Conservation (phyloP, 1,140 invertebrate genomes). For the Thrips palmi region DNA sequence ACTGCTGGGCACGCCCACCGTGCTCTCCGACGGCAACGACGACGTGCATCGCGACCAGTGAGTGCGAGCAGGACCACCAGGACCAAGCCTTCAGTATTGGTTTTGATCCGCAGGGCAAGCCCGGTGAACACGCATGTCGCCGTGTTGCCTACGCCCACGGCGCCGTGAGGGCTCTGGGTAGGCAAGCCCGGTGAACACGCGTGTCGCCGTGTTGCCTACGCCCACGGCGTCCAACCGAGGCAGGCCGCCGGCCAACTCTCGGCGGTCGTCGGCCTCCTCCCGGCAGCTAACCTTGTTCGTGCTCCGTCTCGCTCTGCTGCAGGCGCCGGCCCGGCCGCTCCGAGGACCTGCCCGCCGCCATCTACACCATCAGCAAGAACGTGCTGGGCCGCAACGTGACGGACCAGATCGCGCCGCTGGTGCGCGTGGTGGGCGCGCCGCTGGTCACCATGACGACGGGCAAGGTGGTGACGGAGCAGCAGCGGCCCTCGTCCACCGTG, state of each 20-base stretch:
- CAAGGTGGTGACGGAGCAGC: constrained; percentile 13
- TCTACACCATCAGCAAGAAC: constrained; percentile 64
- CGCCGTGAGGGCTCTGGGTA: too few species aligned
- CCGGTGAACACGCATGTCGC: too few species aligned
- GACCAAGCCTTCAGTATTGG: too few species aligned
- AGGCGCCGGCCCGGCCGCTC: constrained; percentile 22
- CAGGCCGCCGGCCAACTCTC: too few species aligned
- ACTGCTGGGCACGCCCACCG: too few species aligned
- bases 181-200: too few species aligned
- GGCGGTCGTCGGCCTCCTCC: constrained; percentile 3
- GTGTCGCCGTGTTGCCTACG: too few species aligned
- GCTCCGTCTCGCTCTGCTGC: neutral
- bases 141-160: too few species aligned
- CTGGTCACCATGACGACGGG: constrained; percentile 22
- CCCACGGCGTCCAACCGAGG: too few species aligned
- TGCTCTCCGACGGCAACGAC: too few species aligned
- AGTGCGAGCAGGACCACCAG: constrained; percentile 27
- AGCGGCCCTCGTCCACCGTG: constrained; percentile 18
- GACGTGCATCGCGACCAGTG: constrained; percentile 24
- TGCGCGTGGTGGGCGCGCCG: constrained; percentile 43
- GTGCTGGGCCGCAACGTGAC: constrained; percentile 61
- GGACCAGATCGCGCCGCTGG: constrained; percentile 53
- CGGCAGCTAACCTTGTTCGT: neutral
- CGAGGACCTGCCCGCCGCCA: constrained; percentile 42
- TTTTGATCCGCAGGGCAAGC: too few species aligned